phyloP scores from a whole-genome alignment of 2,797 vertebrate genomes.

The Decapterus maruadsi region DNA sequence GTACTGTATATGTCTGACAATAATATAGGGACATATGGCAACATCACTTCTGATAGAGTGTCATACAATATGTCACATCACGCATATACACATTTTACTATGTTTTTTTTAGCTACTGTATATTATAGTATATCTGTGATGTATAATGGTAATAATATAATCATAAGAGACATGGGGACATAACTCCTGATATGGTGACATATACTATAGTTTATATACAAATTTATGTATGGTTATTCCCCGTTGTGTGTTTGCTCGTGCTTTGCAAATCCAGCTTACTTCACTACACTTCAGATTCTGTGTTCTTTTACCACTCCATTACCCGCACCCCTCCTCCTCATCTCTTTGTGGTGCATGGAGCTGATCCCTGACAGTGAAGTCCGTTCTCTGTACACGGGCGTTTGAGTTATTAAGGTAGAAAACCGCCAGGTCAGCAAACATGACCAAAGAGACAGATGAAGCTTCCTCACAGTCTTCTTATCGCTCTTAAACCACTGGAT shows the following conservation, averaged over 20 bases:
- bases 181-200: too few relatives aligned
- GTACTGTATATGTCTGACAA: too few relatives aligned
- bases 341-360: slow-evolving; percentile 30
- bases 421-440: slow-evolving; percentile 77
- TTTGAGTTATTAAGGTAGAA: slow-evolving; percentile 75
- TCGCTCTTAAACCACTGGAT: slow-evolving; percentile 67
- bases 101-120: too few relatives aligned
- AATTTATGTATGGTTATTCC: too few relatives aligned
- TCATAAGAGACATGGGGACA: too few relatives aligned
- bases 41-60: too few relatives aligned
- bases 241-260: background rate
- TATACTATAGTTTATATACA: background rate
- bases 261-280: slow-evolving; percentile 31
- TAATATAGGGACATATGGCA: too few relatives aligned
- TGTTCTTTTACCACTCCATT: slow-evolving; percentile 26
- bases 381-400: slow-evolving; percentile 35
- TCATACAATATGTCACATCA: too few relatives aligned
- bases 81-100: too few relatives aligned
- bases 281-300: slow-evolving; percentile 42
- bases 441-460: slow-evolving; percentile 69
- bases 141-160: too few relatives aligned
- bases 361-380: slow-evolving; percentile 66
- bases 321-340: background rate
- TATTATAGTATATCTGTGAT: too few relatives aligned
- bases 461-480: slow-evolving; percentile 63